phyloP scores from a whole-genome alignment of 2,113 vertebrate genomes.

The Miniopterus natalensis region DNA sequence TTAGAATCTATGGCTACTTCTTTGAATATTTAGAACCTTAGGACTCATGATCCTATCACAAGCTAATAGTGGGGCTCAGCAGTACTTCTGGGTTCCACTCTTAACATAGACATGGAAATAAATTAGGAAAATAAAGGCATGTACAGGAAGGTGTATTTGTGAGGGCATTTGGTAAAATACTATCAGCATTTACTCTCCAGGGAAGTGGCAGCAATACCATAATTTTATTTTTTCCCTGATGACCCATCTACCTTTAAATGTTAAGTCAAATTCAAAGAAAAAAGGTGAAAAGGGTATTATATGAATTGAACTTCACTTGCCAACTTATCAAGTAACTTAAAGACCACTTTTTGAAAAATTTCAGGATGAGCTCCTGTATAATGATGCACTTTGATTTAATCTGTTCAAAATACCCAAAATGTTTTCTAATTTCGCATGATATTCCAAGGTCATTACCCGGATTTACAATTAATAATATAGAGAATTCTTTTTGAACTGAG shows the following conservation, averaged over 20 bases:
- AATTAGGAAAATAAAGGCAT: neutral
- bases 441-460: neutral
- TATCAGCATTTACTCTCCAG: neutral
- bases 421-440: neutral
- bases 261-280: neutral
- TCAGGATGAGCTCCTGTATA: neutral
- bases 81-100: neutral
- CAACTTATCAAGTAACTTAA: neutral
- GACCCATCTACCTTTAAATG: neutral
- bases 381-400: constrained; percentile 31
- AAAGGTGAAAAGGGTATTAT: neutral
- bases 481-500: neutral
- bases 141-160: neutral
- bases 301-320: constrained; percentile 8
- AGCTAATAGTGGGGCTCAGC: neutral
- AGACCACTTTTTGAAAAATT: neutral
- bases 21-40: neutral
- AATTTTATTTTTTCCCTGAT: constrained; percentile 23
- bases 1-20: neutral
- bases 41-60: neutral
- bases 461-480: neutral
- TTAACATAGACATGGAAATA: constrained; percentile 3
- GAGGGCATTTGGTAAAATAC: neutral
- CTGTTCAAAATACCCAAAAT: neutral
- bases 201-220: neutral